Evolutionary conservation across 1,140 invertebrate species (phyloP), one percentile per base, ranked within the genome.

Genomic region (Zaprionus capensis): DNA sequence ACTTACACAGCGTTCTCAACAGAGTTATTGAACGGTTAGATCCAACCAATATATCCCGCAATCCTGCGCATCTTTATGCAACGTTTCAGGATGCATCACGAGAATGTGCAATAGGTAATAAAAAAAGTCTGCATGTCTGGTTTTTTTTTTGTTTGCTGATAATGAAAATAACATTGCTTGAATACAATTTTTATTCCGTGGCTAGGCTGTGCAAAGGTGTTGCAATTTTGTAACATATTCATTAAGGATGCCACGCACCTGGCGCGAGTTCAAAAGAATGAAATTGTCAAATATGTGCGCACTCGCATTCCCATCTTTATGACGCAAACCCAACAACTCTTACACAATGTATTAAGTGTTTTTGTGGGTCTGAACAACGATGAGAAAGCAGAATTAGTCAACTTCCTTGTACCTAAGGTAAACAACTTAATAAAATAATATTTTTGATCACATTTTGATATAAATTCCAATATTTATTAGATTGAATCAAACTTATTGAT

Each of bases 221-320:
- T 95, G n/a, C 93, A 95, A 57, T 92, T 95, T 17, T 95, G 95
- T 91, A 94, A 95, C 83, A 92, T 95, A 46, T 95, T 95, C 82
- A 93, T 94, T 17, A 94, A 94, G 76, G 93, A 94, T 64, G 95
- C 94, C 87, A 88, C 86, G 0, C 93, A 94, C 70, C 87, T 95
- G 59, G 93, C 94, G 4, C 91, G 94, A 51, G 94, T 94, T 66
- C 95, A 96, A 84, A 93, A 94, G 71, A 94, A 95, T 82, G 95
- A 95, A 86, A 95, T 96, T 20, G 95, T 96, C 64, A 94, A 94
- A 76, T 95, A 95, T 92, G 94, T 95, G 4, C 95, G 95, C 76
- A 94, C 95, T 34, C 93, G 95, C 59, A 92, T 96, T 31, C 95
- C 95, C 3, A 93, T 95, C n/a, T 95, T 95, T 71, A 93, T 96